Base-by-base conservation (phyloP, 2,888 invertebrate genomes). In the Dimorphilus gyrociliatus region DNA sequence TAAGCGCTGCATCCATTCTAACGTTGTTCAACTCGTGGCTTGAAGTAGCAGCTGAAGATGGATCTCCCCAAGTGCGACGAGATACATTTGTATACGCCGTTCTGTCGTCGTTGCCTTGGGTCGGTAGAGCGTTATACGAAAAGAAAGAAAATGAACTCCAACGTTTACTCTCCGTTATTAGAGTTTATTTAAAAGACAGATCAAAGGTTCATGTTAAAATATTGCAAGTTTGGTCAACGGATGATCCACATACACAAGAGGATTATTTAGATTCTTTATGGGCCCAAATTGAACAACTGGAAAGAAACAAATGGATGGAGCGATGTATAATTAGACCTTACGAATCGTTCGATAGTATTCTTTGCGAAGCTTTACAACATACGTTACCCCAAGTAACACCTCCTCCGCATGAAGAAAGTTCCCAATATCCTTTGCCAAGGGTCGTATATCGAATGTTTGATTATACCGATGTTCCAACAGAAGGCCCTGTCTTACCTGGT, bases 401-500 rank as follows among this genome's bases (percentile, higher is more conserved):
- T 8, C 90, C 92, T 3, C 80, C 85, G 0, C 92, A 94, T 66
- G 79, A 85, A 53, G 82, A 86, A 40, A 73, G 75, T 2, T 80
- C 78, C 53, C 69, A 72, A 16, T 97, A 97, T 64, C 94, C 94
- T 0, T 77, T 88, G 72, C 97, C 97, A 0, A 75, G 78, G 55
- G 85, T 86, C 2, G 78, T 92, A 21, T 94, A 88, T 63, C 72
- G 70, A 18, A 54, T 99, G 75, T 99, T 99, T 66, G 94, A 94
- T 63, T 90, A 94, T 60, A 90, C 92, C 0, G 97, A 99, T 65
- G 90, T 92, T 47, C 90, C 92, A 0, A 90, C 90, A 60, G 54
- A 63, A 63, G 65, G 64, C 4, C 64, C 65, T 4, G 59, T 66
- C 25, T 65, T 97, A 32, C 97, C 97, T 0, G 92, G 90, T 19